phyloP scores from a whole-genome alignment of 2,797 vertebrate genomes.

The Pelochelys cantorii region DNA sequence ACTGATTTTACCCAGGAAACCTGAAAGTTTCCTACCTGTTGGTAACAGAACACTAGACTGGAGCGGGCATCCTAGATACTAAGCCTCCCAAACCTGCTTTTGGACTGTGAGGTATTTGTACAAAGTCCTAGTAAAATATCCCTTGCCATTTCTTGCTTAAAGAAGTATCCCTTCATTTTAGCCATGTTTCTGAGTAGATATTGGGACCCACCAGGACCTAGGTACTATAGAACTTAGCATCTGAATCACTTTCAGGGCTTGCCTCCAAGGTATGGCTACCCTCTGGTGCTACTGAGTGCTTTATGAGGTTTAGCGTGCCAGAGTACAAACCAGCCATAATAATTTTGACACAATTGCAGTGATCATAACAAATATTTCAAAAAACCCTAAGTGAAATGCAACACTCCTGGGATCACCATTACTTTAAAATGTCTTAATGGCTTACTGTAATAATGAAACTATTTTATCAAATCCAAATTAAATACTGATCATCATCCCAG shows the following conservation, averaged over 20 bases:
- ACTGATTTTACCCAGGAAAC: neutral
- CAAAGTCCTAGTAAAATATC: neutral
- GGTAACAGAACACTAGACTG: neutral
- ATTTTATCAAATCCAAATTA: slow-evolving; percentile 3
- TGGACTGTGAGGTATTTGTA: neutral
- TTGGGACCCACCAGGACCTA: neutral
- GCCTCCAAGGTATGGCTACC: neutral
- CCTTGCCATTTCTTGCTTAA: neutral
- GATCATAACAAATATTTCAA: neutral
- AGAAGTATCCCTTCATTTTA: neutral
- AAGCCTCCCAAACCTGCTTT: neutral
- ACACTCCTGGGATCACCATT: neutral
- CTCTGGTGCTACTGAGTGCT: neutral
- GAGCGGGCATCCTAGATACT: neutral
- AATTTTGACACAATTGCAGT: neutral
- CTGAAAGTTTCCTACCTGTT: neutral
- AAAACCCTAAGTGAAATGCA: neutral
- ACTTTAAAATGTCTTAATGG: neutral
- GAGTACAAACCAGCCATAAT: neutral
- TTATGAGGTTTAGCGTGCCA: neutral
- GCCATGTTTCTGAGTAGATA: neutral
- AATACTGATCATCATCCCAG: neutral
- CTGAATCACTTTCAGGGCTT: neutral
- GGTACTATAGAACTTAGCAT: neutral
- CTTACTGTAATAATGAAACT: neutral